phyloP scores from a whole-genome alignment of 1,140 invertebrate species.

The Limonius californicus region DNA sequence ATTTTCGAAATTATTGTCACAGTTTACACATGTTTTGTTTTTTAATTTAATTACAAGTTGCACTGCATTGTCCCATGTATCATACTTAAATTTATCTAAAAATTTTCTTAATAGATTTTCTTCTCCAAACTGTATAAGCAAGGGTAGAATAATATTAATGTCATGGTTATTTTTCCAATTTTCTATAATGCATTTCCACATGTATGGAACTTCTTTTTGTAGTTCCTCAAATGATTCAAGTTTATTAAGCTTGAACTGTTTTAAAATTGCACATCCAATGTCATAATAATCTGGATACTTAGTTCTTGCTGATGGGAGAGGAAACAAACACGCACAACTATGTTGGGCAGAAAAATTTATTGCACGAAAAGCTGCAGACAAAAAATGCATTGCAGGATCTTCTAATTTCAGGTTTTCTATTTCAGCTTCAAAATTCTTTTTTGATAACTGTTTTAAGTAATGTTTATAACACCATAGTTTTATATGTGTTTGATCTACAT shows the following conservation, averaged over 20 bases:
- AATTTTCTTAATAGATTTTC: constrained; percentile 29
- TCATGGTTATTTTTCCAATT: constrained; percentile 21
- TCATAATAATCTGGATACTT: constrained; percentile 30
- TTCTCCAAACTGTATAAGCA: constrained; percentile 41
- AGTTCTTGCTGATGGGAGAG: constrained; percentile 35
- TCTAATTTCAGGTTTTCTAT: constrained; percentile 22
- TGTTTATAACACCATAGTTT: constrained; percentile 36
- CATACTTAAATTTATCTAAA: constrained; percentile 34
- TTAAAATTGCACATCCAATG: constrained; percentile 28
- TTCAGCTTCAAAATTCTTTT: constrained; percentile 16
- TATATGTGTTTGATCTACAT: constrained; percentile 24
- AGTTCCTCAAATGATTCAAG: constrained; percentile 15
- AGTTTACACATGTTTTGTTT: constrained; percentile 44
- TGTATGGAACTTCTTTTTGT: constrained; percentile 33
- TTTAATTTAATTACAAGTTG: constrained; percentile 37
- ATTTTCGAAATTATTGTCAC: constrained; percentile 36
- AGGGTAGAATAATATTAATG: constrained; percentile 26
- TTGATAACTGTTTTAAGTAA: constrained; percentile 32
- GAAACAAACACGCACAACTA: constrained; percentile 39
- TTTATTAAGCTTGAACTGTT: constrained; percentile 2
- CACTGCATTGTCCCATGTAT: constrained; percentile 39
- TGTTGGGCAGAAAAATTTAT: constrained; percentile 23
- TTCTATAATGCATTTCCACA: constrained; percentile 32
- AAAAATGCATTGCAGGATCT: constrained; percentile 25
- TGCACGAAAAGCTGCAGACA: constrained; percentile 30